Evolutionary conservation across 2,888 invertebrate species (phyloP), one percentile per base, ranked within the genome.

Genomic region (Cabera pusaria): DNA sequence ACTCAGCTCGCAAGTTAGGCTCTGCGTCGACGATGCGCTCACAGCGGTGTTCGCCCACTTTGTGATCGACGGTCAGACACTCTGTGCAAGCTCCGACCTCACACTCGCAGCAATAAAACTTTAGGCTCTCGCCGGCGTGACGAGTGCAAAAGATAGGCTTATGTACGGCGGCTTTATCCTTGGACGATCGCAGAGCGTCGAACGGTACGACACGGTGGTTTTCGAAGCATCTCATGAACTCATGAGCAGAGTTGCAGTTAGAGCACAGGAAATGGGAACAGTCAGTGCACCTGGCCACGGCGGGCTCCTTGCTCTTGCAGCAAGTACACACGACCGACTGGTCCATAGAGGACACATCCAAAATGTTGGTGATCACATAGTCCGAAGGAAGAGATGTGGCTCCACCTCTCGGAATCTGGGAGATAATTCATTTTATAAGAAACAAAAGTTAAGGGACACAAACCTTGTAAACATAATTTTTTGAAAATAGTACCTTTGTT

Each of bases 141-240:
- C 91, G 90, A 35, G 92, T 91, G 75, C 98, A 98, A 71, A 94
- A 94, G 42, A 98, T 92, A 19, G 97, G 97, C 78, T 96, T 97
- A 69, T 97, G 97, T 53, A 97, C 94, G 32, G 95, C 94, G 51
- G 96, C 90, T 61, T 94, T 94, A 69, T 95, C 93, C 60, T 93
- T 93, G 51, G 94, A 94, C 59, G 92, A 91, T 62, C 94, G 93
- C 71, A 97, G 90, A 56, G 97, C 96, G 64, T 97, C 97, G 69
- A 98, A 93, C 22, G 95, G 94, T 32, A 97, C 93, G 19, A 97
- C 97, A 77, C 95, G 92, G 77, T 98, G 98, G 64, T 96, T 96
- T 80, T 98, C 98, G 75, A 98, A 98, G 87, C 98, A 97, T 55
- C 97, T 92, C 98, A 98, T 98, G 71, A 95, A 97, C 78, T 97